Conservation (phyloP, 2,797 vertebrate genomes). For the Mormyrops boulengeri region DNA sequence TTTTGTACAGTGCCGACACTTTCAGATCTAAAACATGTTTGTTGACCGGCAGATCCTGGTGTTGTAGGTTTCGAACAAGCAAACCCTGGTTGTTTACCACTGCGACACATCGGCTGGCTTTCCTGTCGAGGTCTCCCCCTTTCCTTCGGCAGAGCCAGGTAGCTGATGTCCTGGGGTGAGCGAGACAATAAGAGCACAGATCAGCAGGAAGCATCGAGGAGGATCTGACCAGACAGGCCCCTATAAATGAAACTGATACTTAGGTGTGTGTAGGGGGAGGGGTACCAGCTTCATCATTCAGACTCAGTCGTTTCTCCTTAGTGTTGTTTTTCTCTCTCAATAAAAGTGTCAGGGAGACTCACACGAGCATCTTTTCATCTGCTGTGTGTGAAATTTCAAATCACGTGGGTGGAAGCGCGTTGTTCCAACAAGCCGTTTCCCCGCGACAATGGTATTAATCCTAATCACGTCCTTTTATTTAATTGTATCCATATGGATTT, state of each 20-base stretch:
- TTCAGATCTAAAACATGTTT: background rate
- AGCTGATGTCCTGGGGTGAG: background rate
- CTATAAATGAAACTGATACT: background rate
- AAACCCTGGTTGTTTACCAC: background rate
- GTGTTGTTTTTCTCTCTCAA: background rate
- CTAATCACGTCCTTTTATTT: slow-evolving; percentile 18
- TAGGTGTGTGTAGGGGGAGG: background rate
- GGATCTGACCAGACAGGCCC: background rate
- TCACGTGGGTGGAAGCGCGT: slow-evolving; percentile 1
- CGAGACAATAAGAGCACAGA: background rate
- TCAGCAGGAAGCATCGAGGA: background rate
- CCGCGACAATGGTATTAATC: slow-evolving; percentile 16
- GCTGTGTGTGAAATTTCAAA: background rate
- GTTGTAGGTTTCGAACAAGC: background rate
- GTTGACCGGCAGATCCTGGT: background rate
- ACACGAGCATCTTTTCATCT: background rate
- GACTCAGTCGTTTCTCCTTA: background rate
- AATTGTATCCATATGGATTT: slow-evolving; percentile 26
- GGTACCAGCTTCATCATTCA: background rate
- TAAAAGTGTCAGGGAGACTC: background rate
- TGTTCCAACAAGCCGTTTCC: background rate
- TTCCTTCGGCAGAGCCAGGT: background rate
- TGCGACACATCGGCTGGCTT: background rate
- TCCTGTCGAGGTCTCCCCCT: background rate
- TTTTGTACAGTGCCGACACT: background rate